Evolutionary conservation across 2,888 invertebrate genomes (phyloP), one percentile per base, ranked within the genome.

Genomic region (Epirrita christyi): DNA sequence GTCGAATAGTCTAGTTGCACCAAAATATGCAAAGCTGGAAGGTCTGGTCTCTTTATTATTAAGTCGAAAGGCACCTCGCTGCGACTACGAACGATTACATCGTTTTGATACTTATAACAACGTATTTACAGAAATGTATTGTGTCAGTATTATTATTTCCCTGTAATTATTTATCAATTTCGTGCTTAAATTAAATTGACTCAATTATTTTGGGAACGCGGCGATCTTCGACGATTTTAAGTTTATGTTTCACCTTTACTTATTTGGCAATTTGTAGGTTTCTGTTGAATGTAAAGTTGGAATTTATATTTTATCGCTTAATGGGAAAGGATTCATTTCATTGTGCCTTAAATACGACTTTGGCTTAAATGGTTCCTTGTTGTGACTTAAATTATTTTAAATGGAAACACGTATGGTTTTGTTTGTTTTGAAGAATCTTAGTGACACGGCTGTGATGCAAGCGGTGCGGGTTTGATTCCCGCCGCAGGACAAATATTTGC

Each of bases 201-300:
- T 65, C 63, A 61, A 41, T 63, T 59, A 53, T 59, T 63, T 55
- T 44, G 46, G 37, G 27, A 44, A 48, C 41, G 53, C 43, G 36
- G 36, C 27, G 34, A 55, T 55, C 51, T 50, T 53, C 47, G 21
- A 29, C 43, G 40, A 37, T 40, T 49, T 53, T 32, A 58, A 13
- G 14, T 53, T 58, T 46, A 57, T 58, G 48, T 45, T 52, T 38
- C 43, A 40, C 42, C 40, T 62, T 55, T 51, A 55, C 47, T 43
- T 54, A 56, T 46, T 56, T 56, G 44, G 32, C 10, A 34, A 53
- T 58, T 49, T 53, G 44, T 53, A 28, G 10, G 21, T 29, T 58
- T 44, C 45, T 15, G 21, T 21, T 3, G 21, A 21, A 28, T 32
- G 32, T 9, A 37, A 21, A 11, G 37, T 27, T 11, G 47, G 44